Evolutionary conservation across 2,797 vertebrate genomes (phyloP), one percentile per base, ranked within the genome.

Genomic region (Myoxocephalus aenaeus): DNA sequence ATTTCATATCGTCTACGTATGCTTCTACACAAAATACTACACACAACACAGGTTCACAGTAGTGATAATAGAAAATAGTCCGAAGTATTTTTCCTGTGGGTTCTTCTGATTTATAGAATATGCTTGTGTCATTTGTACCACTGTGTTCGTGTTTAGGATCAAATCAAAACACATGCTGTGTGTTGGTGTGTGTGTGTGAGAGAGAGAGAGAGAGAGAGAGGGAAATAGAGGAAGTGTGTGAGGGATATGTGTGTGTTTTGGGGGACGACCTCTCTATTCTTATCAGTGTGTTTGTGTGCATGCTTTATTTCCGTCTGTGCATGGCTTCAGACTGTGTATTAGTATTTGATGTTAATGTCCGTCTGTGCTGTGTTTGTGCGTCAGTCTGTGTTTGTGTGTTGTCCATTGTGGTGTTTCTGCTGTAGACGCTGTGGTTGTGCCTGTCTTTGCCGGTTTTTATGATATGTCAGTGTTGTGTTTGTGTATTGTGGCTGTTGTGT

Each of bases 11-110:
- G 65, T 73, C 58, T 80, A 73, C 22, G 7, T 56, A 77, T 77
- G 70, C 61, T 71, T 70, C 25, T 42, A 84, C 65, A 79, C 32
- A 68, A 68, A 88, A 51, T 57, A 80, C 53, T 73, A 34, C 48
- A 68, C 78, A 76, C 77, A 70, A 76, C 80, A 87, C 63, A 88
- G 68, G 73, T 70, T 65, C 70, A 84, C 61, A 70, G 63, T 87
- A 88, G 83, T 75, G 76, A 73, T 86, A 86, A 87, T 1, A 80
- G 64, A 79, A 32, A 65, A 75, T 65, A 82, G 68, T 82, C 50
- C 22, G 87, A 13, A 83, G 81, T 87, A 91, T 94, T 94, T 96
- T 94, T 89, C 95, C 93, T 94, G 93, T 95, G 94, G 94, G 91
- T 94, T 95, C 93, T 95, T 93, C 87, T 90, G 80, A 78, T 84